Base-by-base conservation (phyloP, 2,888 invertebrate genomes). In the Digitonthophagus gazella region DNA sequence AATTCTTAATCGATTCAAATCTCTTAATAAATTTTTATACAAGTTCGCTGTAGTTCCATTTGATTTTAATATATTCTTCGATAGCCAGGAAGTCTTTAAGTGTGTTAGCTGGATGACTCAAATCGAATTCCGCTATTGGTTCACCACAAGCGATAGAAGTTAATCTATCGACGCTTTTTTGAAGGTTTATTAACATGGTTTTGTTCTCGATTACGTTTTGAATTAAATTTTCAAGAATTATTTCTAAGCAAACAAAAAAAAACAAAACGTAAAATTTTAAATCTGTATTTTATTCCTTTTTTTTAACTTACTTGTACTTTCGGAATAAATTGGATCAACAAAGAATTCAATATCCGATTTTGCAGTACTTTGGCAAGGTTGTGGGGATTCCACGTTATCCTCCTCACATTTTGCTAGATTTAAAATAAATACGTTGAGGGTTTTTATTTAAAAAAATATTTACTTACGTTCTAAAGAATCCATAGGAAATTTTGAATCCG, bases 11-110 rank as follows among this genome's bases (percentile, higher is more conserved):
- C 11, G 15, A 22, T 19, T 8, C 57, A 67, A 15, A 57, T 58
- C 11, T 4, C 55, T 6, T 14, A 15, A 15, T 58, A 63, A 63
- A 6, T n/a, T n/a, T n/a, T n/a, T n/a, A n/a, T 67, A 72, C 72
- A 67, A 72, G 18, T 8, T 72, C 66, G 6, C 69, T 64, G 64
- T 67, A 72, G 65, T 72, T 70, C 22, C 63, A 55, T 55, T 71
- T 72, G 1, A 67, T 15, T 69, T 71, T 70, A 18, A 72, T 67
- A 54, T 72, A 55, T 61, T 72, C 71, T 63, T 72, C 72, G 14
- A 72, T 65, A 3, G 70, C 69, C 11, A 72, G 18, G 44, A 72
- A 72, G 6, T 71, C 72, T 3, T 58, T 66, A 18, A 72, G 66
- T 11, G 67, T 65, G 19, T 69, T 61, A 6, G 71, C 71, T n/a